Base-by-base conservation (phyloP, 2,113 vertebrate genomes). In the Chitala chitala region DNA sequence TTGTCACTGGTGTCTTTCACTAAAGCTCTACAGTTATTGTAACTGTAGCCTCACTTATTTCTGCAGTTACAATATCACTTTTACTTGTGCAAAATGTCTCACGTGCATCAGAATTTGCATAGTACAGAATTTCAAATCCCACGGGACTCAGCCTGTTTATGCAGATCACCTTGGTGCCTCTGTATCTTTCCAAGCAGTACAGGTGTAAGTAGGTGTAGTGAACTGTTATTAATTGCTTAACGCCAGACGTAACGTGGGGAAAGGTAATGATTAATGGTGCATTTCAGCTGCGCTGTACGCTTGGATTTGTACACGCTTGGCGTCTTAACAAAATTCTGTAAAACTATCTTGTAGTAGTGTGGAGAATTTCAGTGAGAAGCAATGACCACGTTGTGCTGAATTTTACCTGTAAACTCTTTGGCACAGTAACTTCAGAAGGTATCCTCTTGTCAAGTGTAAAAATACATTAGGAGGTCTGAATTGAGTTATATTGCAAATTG, bases 211-310 rank as follows among this genome's bases (percentile, higher is more conserved):
- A 65, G 61, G 26, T 8, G n/a, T n/a, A 48, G 54, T 33, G 42
- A 42, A 40, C n/a, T 50, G 74, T 61, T 59, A 75, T 70, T 70
- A 70, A 75, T 75, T 55, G 26, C 29, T 26, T 33, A 17, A 20
- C 50, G 66, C 50, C 74, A 58, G 31, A 31, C 26, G 8, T 15
- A 36, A 29, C 40, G 70, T 5, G 4, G 31, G 26, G 63, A 31
- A 66, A 48, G 36, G 4, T 20, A 1, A 46, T 46, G 64, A n/a
- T 2, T 3, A 44, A 46, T 15, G 9, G 38, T n/a, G 1, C 12
- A 5, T 54, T 70, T n/a, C n/a, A 20, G 26, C 8, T 4, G 59
- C 59, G 38, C 31, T n/a, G 33, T 38, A 33, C 13, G 15, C 33
- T 61, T 29, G 31, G 59, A 5, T 38, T 63, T n/a, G n/a, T 15